These are phyloP conservation scores for Arizona elegans DNA, from an alignment of 2,113 vertebrate species.

Conservation along the genomic window DNA sequence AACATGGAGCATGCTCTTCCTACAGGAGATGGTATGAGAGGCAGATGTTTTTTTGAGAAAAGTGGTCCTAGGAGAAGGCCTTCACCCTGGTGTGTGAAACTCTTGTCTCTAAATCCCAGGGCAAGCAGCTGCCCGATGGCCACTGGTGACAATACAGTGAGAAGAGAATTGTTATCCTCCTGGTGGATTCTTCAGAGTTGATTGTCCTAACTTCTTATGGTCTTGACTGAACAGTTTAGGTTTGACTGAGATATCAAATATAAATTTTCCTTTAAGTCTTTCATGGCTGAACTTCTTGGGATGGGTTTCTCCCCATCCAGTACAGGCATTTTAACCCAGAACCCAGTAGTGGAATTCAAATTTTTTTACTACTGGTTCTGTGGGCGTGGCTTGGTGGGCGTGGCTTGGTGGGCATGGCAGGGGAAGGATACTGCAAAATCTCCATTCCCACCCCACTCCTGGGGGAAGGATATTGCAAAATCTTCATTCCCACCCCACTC, in stretches of 20 bases:
- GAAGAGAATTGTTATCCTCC: background rate
- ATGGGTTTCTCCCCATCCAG: background rate
- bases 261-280: background rate
- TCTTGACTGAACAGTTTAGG: background rate
- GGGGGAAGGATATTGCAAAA: no score
- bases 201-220: background rate
- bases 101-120: background rate
- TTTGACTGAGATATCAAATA: background rate
- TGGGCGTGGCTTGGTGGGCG: no score
- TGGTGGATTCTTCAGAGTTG: background rate
- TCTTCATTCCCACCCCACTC: no score
- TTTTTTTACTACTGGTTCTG: no score
- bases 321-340: background rate
- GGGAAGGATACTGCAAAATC: no score
- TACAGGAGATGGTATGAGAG: background rate
- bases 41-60: background rate
- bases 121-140: background rate
- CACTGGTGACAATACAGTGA: background rate
- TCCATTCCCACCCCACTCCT: no score
- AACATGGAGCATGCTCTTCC: background rate
- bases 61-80: background rate
- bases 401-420: no score
- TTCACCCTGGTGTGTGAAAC: background rate
- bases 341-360: background rate
- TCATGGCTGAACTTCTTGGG: background rate